Percentiles rank a stretch among this genome's conserved stretches.
Conservation (phyloP, 64 coral and sea anemone species). For the Montipora sp. region DNA sequence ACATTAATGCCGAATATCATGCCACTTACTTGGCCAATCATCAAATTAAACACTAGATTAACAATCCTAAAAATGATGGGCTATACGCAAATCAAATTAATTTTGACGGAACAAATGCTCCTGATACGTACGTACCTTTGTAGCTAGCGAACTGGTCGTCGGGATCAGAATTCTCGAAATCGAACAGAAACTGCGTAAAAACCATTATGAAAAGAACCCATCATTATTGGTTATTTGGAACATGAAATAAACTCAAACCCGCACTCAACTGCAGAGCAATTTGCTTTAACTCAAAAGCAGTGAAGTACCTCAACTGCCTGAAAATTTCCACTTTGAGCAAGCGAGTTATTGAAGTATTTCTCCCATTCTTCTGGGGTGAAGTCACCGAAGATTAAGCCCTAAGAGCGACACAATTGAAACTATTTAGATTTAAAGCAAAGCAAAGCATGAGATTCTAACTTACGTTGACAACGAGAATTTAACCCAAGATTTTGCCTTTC, state of each 20-base stretch:
- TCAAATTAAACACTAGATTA: too few species aligned
- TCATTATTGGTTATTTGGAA: neutral
- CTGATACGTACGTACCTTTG: conserved; percentile 20
- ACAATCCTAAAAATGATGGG: too few species aligned
- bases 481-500: neutral
- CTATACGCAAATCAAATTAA: neutral
- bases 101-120: neutral
- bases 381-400: conserved; percentile 85
- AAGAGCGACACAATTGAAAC: neutral
- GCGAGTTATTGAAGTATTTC: conserved; percentile 70
- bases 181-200: conserved; percentile 78
- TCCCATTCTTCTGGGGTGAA: conserved; percentile 87
- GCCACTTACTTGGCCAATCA: too few species aligned
- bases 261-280: neutral
- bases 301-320: conserved; percentile 83
- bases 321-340: conserved; percentile 40
- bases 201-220: neutral
- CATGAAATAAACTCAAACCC: neutral
- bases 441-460: neutral
- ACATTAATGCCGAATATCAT: too few species aligned
- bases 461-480: neutral
- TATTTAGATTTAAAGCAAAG: neutral
- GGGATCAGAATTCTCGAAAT: conserved; percentile 74
- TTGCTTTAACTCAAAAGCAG: neutral
- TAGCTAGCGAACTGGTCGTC: conserved; percentile 50